Evolutionary conservation across 2,113 vertebrate genomes (phyloP), one percentile per base, ranked within the genome.

Genomic region (Microtus oregoni): DNA sequence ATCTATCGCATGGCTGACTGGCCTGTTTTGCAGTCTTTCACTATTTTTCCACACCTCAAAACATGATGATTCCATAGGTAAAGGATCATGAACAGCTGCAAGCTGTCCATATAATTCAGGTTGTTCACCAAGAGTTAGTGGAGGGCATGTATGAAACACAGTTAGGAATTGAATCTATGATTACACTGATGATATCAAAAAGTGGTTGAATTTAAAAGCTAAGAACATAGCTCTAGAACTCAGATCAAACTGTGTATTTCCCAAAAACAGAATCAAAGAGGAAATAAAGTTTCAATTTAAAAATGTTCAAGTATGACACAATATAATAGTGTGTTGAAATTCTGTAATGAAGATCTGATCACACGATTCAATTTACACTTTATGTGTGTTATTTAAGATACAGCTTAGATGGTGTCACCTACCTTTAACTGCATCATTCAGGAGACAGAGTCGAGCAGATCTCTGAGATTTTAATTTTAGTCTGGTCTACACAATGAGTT

Each of bases 211-310:
- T 92, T 91, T 10, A 32, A 92, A 67, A 79, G 2, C 19, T 44
- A 38, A 90, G 75, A 83, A 3, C 11, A 30, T 5, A 72, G 85
- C 38, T 82, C 22, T 30, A 97, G 88, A 86, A 58, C 79, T 89
- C 32, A 86, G 19, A 88, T 61, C 7, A 77, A 91, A 92, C 1
- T 58, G n/a, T 13, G 19, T 65, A 17, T 91, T 79, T 86, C 14
- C 15, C 32, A 79, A 67, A 67, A 89, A 83, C 47, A 38, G 28
- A 97, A 47, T 44, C 73, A 96, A 85, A 86, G 15, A 75, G 24
- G 11, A 94, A 94, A 68, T 68, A 20, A 85, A 90, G 47, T 0
- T 44, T 92, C 4, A 38, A 1, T 81, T 24, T 78, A 89, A 67
- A 86, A 89, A 47, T 67, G 17, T 70, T 47, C 22, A 61, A 85